phyloP scores from a whole-genome alignment of 2,888 invertebrate genomes.

The Ptilodon capucinus region DNA sequence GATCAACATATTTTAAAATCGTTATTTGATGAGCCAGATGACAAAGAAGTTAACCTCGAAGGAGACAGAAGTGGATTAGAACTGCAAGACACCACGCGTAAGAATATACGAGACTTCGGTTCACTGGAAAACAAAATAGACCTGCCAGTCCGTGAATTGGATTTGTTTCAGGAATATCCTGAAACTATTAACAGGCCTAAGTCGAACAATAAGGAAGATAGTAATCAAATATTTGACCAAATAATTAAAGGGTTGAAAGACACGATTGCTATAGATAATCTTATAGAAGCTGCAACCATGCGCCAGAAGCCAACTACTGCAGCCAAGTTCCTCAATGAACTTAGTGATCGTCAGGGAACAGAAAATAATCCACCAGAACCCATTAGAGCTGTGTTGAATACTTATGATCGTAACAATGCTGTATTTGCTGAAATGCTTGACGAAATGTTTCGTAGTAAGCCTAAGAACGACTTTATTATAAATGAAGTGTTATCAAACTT shows the following conservation, averaged over 20 bases:
- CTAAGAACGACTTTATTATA: conserved; percentile 7
- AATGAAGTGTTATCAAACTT: conserved; percentile 5
- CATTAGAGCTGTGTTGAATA: neutral
- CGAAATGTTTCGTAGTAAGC: conserved; percentile 12
- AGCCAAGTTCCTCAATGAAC: neutral
- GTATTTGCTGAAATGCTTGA: conserved; percentile 12
- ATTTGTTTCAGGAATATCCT: conserved; percentile 15
- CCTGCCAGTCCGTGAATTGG: neutral
- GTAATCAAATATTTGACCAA: neutral
- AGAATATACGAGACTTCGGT: neutral
- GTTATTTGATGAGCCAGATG: neutral
- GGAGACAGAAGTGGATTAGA: neutral
- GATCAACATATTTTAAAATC: neutral
- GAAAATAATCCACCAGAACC: neutral
- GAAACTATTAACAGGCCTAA: conserved; percentile 19
- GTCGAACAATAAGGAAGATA: conserved; percentile 14
- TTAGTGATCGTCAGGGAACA: neutral
- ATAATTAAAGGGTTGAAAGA: neutral
- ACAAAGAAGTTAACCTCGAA: neutral
- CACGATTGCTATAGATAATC: neutral
- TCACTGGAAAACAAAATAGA: neutral
- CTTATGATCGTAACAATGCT: neutral
- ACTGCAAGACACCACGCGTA: neutral
- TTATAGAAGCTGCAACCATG: neutral
- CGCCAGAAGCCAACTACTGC: neutral